A percentile compares a stretch with the other conserved stretches of the same genome.
phyloP scores from a whole-genome alignment of 2,888 invertebrate species.

The Drymonia ruficornis region DNA sequence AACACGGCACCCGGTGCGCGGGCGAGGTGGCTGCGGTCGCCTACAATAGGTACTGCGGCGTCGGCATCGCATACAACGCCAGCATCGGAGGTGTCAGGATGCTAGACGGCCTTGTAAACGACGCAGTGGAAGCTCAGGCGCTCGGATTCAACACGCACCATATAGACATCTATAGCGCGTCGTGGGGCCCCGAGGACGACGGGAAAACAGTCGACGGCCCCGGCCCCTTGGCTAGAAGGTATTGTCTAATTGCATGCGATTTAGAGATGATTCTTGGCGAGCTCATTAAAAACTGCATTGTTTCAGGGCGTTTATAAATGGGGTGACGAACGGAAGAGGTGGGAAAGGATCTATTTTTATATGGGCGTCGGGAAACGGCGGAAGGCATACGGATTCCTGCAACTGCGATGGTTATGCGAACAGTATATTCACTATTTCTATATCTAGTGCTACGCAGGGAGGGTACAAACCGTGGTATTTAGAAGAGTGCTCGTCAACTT shows the following conservation, averaged over 20 bases:
- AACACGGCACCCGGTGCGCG: conserved; percentile 99
- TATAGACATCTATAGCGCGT: conserved; percentile 98
- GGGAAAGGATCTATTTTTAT: conserved; percentile 98
- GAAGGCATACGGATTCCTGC: conserved; percentile 97
- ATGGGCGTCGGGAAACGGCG: conserved; percentile 99
- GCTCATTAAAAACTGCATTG: conserved; percentile 71
- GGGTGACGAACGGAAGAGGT: conserved; percentile 95
- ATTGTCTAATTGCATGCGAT: conserved; percentile 57
- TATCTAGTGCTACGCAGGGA: conserved; percentile 98
- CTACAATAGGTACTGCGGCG: conserved; percentile 98
- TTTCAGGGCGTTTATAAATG: conserved; percentile 95
- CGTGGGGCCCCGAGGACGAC: conserved; percentile 99
- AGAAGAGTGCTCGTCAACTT: conserved; percentile 99
- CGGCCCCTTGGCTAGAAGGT: conserved; percentile 93
- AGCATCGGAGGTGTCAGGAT: conserved; percentile 98
- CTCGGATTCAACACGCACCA: conserved; percentile 96
- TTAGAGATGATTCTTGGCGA: conserved; percentile 46
- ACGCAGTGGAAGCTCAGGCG: conserved; percentile 97
- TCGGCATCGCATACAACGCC: conserved; percentile 98
- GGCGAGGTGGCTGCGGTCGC: conserved; percentile 99
- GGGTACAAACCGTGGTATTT: conserved; percentile 99
- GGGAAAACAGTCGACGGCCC: conserved; percentile 98
- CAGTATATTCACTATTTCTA: conserved; percentile 98
- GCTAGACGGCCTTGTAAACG: conserved; percentile 98
- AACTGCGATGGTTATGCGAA: conserved; percentile 99